Base-by-base conservation (phyloP, 2,888 invertebrate species). In the Hermaeophaga mercurialis region DNA sequence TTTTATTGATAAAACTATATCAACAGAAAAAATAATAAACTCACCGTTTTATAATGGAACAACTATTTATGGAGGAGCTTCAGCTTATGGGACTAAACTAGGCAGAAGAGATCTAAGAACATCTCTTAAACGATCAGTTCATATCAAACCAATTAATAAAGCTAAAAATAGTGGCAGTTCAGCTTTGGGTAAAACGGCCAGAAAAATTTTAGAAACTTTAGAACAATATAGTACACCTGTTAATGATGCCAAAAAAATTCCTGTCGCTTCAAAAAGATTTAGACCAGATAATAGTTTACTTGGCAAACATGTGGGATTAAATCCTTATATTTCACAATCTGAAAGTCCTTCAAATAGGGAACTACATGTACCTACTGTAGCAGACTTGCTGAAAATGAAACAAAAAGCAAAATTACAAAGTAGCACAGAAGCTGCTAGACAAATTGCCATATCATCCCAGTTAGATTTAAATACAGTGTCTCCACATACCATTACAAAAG, bases 151-250 rank as follows among this genome's bases (percentile, higher is more conserved):
- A 3, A 74, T 78, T 1, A 80, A 74, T 59, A 66, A 71, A 19
- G 68, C 71, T 9, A 58, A 65, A 12, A 66, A 67, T 36, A 69
- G 62, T 18, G 69, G 69, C 36, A 73, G 75, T 50, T 71, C 79
- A 18, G 79, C 80, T 8, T 81, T 89, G 75, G 89, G 90, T 70
- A 83, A 84, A 62, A 89, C 93, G 3, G 88, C 94, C 0, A 85
- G 87, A 66, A 83, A 88, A 61, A 89, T 95, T 62, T 78, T 94
- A 68, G 88, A 90, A 67, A 82, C 91, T 3, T 79, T 95, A 52
- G 91, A 94, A 73, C 85, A 88, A 66, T 91, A 90, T 77, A 88
- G 91, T 0, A 89, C 92, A 1, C 91, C 94, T 0, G 77, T 92
- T 46, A 80, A 80, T 38, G 92, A 93, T 74, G 91, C 89, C 1